Base-by-base conservation (phyloP, 2,797 vertebrate genomes). In the Sebastes kiyomatsui region DNA sequence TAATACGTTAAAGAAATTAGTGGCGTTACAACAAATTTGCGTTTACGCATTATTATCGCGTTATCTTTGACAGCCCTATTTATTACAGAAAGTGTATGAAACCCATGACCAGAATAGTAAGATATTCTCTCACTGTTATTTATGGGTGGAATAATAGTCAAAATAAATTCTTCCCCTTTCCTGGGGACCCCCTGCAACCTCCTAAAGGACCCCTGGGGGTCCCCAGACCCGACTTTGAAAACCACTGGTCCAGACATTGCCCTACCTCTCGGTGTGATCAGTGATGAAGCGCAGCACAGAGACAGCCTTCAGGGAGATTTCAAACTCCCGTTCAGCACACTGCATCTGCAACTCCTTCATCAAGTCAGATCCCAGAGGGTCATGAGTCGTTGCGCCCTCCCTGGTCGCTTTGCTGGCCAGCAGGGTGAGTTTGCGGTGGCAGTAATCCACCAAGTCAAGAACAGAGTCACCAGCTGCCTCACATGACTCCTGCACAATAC, bases 361-460 rank as follows among this genome's bases (percentile, higher is more conserved):
- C 35, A 60, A 14, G 62, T 66, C 35, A 16, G 62, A 25, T 11
- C 7, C 33, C 8, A 16, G 13, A 35, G 78, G 85, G 6, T 81
- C 73, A 0, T 35, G 84, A 27, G 73, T 78, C 1, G 38, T 59
- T 1, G 62, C 7, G 1, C 71, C 79, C 3, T 87, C 81, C 1
- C 16, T 84, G 77, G 90, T 42, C 1, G 82, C 93, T 64, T 76
- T 92, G 67, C 96, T 96, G 30, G 92, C 94, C 22, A 99, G 90
- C 77, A 97, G 87, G 16, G 94, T 97, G 90, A 99, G 94, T 86
- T 99, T 99, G 38, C 98, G 97, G 89, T 98, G 97, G 88, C 97
- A 99, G 64, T 99, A 99, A 94, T 99, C 98, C 49, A 98, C 96
- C 81, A 99, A 91, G 87, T 99, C 98, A 84, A 99, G 93, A 59